Percentiles rank a stretch among this genome's conserved stretches.
Conservation (phyloP, 2,113 vertebrate genomes). For the Hypocryptadius cinnamomeus region DNA sequence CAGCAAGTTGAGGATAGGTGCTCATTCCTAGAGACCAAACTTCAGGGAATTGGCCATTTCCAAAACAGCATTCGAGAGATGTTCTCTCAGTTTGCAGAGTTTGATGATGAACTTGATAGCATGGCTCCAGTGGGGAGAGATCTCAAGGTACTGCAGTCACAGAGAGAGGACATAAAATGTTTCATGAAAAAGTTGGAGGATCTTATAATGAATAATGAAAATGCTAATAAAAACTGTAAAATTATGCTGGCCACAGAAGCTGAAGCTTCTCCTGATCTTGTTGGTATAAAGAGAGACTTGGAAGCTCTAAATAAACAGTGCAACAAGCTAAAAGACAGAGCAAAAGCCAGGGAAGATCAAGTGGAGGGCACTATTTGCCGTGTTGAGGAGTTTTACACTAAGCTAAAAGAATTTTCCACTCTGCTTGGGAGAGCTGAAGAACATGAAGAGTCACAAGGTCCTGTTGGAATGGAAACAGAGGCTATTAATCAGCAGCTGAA, state of each 20-base stretch:
- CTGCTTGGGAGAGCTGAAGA: conserved; percentile 76
- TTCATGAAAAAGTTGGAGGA: conserved; percentile 85
- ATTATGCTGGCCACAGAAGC: conserved; percentile 85
- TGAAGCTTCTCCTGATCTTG: conserved; percentile 85
- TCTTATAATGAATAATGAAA: conserved; percentile 79
- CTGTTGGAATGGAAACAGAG: conserved; percentile 93
- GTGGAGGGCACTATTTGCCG: conserved; percentile 74
- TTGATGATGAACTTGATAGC: conserved; percentile 92
- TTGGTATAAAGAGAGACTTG: conserved; percentile 89
- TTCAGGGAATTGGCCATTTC: conserved; percentile 94
- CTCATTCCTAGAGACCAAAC: conserved; percentile 85
- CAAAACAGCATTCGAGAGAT: conserved; percentile 94
- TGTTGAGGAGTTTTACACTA: conserved; percentile 80
- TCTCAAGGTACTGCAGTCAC: conserved; percentile 70
- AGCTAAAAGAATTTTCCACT: conserved; percentile 72
- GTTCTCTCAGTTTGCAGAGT: conserved; percentile 89
- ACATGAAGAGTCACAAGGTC: conserved; percentile 86
- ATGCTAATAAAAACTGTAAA: conserved; percentile 85
- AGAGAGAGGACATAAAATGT: conserved; percentile 76
- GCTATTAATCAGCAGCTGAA: conserved; percentile 91
- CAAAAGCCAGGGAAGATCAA: conserved; percentile 78
- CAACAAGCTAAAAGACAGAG: conserved; percentile 88
- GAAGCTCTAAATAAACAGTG: conserved; percentile 93
- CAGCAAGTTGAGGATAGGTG: conserved; percentile 82
- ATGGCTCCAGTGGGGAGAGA: conserved; percentile 88